Evolutionary conservation across 2,797 vertebrate species (phyloP).

Genomic region (Sebastes dallii): DNA sequence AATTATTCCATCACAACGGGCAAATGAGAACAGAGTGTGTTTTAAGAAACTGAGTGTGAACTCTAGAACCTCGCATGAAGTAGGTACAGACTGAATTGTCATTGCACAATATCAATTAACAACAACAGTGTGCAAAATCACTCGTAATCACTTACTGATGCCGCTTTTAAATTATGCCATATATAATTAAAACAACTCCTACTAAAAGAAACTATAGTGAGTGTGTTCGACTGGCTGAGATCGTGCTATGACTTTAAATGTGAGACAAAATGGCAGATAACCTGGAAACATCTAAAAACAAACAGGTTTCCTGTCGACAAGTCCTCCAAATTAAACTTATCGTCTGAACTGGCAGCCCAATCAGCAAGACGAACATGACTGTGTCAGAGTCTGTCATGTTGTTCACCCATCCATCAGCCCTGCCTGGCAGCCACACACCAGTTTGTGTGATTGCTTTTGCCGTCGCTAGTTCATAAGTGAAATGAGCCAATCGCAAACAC

Average conservation of each 20-base stretch:
- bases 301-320: background rate
- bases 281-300: background rate
- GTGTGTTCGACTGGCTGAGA: background rate
- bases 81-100: background rate
- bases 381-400: background rate
- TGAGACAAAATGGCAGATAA: background rate
- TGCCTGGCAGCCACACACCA: conserved; percentile 10
- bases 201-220: background rate
- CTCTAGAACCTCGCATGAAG: background rate
- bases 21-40: too few relatives aligned
- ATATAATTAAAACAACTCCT: background rate
- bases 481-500: conserved; percentile 55
- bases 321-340: background rate
- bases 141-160: background rate
- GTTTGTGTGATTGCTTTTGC: conserved; percentile 36
- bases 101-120: background rate
- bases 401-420: background rate
- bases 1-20: too few relatives aligned
- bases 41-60: too few relatives aligned
- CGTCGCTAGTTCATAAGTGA: conserved; percentile 41
- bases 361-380: background rate
- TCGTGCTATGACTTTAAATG: background rate
- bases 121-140: background rate
- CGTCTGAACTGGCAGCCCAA: background rate
- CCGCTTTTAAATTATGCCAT: background rate